Conservation (phyloP, 2,888 invertebrate genomes). For the Euclidia mi region DNA sequence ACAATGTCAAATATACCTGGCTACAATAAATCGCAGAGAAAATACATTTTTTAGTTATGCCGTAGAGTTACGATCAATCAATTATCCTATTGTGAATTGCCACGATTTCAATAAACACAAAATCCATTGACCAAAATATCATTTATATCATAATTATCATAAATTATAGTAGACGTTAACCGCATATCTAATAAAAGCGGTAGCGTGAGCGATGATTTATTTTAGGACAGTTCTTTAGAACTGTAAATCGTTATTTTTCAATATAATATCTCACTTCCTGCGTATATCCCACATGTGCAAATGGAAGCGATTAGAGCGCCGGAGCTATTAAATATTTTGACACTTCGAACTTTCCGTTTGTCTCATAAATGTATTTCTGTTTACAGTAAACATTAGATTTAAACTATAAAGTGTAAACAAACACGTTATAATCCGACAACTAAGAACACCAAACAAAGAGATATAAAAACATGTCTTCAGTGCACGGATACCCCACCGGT, state of each 20-base stretch:
- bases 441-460: conserved; percentile 61
- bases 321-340: conserved; percentile 56
- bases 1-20: no score
- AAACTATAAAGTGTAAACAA: conserved; percentile 53
- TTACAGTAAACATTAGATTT: conserved; percentile 55
- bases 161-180: conserved; percentile 59
- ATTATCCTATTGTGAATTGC: conserved; percentile 16
- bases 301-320: conserved; percentile 51
- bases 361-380: conserved; percentile 53
- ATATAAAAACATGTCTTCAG: conserved; percentile 54
- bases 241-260: conserved; percentile 66
- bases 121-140: conserved; percentile 32
- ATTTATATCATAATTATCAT: conserved; percentile 45
- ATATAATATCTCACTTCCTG: conserved; percentile 50
- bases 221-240: conserved; percentile 63
- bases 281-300: conserved; percentile 51
- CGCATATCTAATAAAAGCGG: conserved; percentile 62
- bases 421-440: conserved; percentile 59
- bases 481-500: conserved; percentile 55
- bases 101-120: conserved; percentile 22
- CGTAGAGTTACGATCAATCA: no score
- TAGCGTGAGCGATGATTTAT: conserved; percentile 63
- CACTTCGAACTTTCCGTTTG: conserved; percentile 50
- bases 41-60: no score
- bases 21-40: no score